Evolutionary conservation across 2,888 invertebrate genomes (phyloP).

Genomic region (Chymomyza fuscimana): DNA sequence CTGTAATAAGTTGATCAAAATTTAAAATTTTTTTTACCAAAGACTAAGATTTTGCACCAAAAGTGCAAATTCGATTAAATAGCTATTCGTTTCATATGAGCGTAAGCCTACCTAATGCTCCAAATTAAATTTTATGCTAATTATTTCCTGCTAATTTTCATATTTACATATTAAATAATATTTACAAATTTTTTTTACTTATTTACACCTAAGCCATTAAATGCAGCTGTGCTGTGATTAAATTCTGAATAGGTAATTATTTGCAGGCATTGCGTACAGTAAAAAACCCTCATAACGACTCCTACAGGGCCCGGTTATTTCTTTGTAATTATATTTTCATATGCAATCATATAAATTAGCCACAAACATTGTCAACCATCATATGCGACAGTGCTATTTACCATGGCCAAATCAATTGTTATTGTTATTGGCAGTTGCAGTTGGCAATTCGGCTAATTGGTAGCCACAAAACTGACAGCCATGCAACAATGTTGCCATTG

Average conservation of each 20-base stretch:
- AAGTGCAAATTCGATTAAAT: too few relatives aligned
- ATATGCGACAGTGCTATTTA: background rate
- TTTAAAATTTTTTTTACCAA: too few relatives aligned
- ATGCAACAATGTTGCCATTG: conserved; percentile 24
- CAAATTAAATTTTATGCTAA: background rate
- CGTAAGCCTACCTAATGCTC: too few relatives aligned
- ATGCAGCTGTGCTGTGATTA: background rate
- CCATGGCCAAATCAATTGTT: background rate
- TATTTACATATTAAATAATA: background rate
- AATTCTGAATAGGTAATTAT: background rate
- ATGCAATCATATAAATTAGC: conserved; percentile 5
- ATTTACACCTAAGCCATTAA: background rate
- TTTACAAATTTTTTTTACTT: background rate
- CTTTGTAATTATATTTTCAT: conserved; percentile 65
- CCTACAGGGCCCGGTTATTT: conserved; percentile 28
- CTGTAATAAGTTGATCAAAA: too few relatives aligned
- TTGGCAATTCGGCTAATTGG: conserved; percentile 57
- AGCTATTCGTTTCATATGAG: too few relatives aligned
- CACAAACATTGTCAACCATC: background rate
- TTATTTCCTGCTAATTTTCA: background rate
- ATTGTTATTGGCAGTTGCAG: background rate
- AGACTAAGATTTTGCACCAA: too few relatives aligned
- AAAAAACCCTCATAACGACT: too few relatives aligned
- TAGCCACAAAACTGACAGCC: conserved; percentile 47
- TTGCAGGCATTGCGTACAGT: background rate